These are phyloP conservation scores for Scelioninae gen. 1 DNA, from an alignment of 2,888 invertebrate species.

Conservation along the genomic window DNA sequence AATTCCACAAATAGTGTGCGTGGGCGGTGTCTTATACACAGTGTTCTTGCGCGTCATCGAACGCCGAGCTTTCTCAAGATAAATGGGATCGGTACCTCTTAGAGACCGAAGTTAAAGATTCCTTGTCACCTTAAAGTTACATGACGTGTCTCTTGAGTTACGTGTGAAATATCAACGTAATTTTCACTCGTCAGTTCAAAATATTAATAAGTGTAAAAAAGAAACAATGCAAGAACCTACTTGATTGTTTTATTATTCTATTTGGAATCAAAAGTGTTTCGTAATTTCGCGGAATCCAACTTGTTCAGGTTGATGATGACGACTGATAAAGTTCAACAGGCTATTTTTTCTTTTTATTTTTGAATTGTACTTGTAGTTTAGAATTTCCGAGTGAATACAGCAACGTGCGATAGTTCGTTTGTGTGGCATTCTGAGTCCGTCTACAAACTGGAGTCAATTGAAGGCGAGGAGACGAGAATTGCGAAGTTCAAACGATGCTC, in stretches of 20 bases:
- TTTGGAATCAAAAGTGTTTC: conserved; percentile 7
- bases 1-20: conserved; percentile 80
- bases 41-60: conserved; percentile 38
- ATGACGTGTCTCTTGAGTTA: conserved; percentile 8
- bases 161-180: conserved; percentile 5
- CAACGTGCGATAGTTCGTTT: too few relatives aligned
- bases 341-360: too few relatives aligned
- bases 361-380: neutral
- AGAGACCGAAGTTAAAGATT: conserved; percentile 25
- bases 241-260: neutral
- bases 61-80: conserved; percentile 37
- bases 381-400: conserved; percentile 10
- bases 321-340: conserved; percentile 11
- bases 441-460: conserved; percentile 82
- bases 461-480: conserved; percentile 72
- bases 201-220: neutral
- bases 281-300: conserved; percentile 12
- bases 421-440: conserved; percentile 12
- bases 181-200: neutral
- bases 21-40: conserved; percentile 72
- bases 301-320: conserved; percentile 4
- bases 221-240: neutral
- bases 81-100: conserved; percentile 28
- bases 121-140: conserved; percentile 5
- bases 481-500: conserved; percentile 40